Evolutionary conservation across 2,888 invertebrate species (phyloP).

Genomic region (Nudaria mundana): DNA sequence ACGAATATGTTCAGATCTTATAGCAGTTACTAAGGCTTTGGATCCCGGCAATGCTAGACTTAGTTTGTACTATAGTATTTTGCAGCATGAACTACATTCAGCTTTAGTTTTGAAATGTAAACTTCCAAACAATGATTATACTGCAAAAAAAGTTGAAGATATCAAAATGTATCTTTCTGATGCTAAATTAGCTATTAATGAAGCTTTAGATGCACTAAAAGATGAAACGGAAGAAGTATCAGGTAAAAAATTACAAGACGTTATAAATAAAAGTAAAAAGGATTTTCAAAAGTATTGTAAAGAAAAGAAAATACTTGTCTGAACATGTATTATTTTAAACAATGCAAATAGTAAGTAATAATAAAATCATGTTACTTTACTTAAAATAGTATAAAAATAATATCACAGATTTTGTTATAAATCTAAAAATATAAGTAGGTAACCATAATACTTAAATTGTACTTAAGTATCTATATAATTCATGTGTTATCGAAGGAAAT

Average conservation of each 20-base stretch:
- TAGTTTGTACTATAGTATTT: constrained; percentile 88
- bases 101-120: constrained; percentile 77
- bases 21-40: constrained; percentile 82
- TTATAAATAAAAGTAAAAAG: constrained; percentile 69
- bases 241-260: constrained; percentile 74
- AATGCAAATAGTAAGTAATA: constrained; percentile 8
- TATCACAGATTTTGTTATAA: constrained; percentile 53
- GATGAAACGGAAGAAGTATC: constrained; percentile 78
- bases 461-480: no score
- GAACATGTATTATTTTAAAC: constrained; percentile 28
- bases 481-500: no score
- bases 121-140: constrained; percentile 54
- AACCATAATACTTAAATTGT: background rate
- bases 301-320: constrained; percentile 58
- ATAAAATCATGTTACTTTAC: no score
- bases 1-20: constrained; percentile 84
- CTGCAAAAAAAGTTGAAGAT: constrained; percentile 49
- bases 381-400: constrained; percentile 30
- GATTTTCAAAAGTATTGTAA: constrained; percentile 73
- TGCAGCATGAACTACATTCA: constrained; percentile 86
- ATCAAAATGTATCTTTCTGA: constrained; percentile 64
- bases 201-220: constrained; percentile 66
- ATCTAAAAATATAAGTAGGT: constrained; percentile 9
- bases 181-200: constrained; percentile 64
- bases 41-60: constrained; percentile 89